These are phyloP conservation scores for Ficedula albicollis DNA, from an alignment of 2,797 vertebrate species.

Conservation along the genomic window DNA sequence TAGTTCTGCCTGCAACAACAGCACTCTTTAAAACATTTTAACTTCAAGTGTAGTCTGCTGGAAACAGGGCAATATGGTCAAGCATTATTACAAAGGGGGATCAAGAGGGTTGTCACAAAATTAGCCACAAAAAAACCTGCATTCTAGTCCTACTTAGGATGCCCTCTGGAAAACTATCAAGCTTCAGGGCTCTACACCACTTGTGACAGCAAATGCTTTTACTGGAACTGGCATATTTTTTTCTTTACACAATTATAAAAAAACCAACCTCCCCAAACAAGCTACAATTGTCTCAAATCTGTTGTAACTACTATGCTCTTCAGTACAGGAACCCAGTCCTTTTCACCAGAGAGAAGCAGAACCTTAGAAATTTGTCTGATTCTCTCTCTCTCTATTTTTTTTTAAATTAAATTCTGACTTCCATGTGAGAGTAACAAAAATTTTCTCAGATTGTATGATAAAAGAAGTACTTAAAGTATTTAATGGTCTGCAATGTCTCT, in stretches of 20 bases:
- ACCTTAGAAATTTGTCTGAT: accelerated
- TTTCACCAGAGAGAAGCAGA: background rate
- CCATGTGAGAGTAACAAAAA: background rate
- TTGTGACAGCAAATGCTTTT: accelerated
- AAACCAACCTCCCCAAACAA: background rate
- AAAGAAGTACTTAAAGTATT: background rate
- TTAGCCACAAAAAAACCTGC: background rate
- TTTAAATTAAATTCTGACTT: background rate
- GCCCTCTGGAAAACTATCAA: background rate
- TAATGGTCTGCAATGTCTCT: background rate
- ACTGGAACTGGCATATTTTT: background rate
- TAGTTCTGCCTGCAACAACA: background rate
- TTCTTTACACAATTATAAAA: background rate
- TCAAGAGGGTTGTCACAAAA: background rate
- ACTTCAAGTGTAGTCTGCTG: background rate
- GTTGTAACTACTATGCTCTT: accelerated
- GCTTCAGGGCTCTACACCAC: background rate
- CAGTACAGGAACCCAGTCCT: background rate
- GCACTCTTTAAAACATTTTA: background rate
- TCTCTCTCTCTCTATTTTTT: too few species aligned
- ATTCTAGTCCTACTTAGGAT: background rate
- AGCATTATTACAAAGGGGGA: background rate
- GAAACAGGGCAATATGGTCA: background rate
- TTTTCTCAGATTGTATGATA: background rate
- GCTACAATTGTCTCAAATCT: background rate